A percentile compares a stretch with the other conserved stretches of the same genome.
Evolutionary conservation across 2,797 vertebrate genomes (phyloP).

Genomic region (Paguma larvata): DNA sequence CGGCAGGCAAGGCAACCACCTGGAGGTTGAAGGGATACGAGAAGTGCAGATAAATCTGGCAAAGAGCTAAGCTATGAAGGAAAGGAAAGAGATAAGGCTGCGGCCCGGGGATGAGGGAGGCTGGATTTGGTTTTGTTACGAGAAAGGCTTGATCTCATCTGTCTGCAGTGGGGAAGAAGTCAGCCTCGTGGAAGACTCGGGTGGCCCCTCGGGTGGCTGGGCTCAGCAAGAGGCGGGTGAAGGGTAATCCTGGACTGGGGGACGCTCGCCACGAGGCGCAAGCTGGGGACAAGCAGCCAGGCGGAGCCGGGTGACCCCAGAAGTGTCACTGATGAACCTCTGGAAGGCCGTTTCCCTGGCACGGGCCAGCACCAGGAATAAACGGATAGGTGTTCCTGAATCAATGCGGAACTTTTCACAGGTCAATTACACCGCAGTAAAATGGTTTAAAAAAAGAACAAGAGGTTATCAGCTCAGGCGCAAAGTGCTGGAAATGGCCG

Average conservation of each 20-base stretch:
- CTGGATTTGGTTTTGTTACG: neutral
- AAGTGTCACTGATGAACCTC: too few relatives aligned
- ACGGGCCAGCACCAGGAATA: accelerated
- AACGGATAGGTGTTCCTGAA: accelerated
- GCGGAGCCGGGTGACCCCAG: neutral
- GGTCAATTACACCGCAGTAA: neutral
- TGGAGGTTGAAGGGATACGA: neutral
- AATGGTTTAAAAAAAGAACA: neutral
- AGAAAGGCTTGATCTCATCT: neutral
- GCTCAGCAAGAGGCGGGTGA: neutral
- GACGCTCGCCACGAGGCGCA: neutral
- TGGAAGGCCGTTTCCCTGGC: neutral
- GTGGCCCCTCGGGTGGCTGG: neutral
- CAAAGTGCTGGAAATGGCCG: neutral
- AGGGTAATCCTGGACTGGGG: too few relatives aligned
- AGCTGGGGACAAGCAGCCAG: neutral
- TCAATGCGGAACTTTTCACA: neutral
- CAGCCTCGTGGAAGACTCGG: neutral
- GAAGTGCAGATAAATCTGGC: neutral
- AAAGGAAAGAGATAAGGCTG: neutral
- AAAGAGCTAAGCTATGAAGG: neutral
- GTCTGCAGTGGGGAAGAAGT: neutral
- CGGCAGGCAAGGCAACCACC: neutral
- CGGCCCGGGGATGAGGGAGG: neutral
- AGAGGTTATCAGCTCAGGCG: neutral